These are phyloP conservation scores for Momotus momota DNA, from an alignment of 2,797 vertebrate species.

Conservation along the genomic window DNA sequence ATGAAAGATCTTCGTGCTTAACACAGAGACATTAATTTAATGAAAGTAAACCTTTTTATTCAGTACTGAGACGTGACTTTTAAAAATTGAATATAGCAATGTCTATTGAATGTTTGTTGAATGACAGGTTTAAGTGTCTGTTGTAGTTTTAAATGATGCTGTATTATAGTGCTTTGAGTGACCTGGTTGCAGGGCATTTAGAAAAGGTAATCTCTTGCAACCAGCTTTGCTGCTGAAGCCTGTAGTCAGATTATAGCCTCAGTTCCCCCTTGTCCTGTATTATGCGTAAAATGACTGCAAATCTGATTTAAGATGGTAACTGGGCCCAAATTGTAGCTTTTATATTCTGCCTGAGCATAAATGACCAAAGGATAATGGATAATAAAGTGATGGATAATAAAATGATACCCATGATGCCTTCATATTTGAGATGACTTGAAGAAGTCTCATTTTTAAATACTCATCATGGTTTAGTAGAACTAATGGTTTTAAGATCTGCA, in stretches of 20 bases:
- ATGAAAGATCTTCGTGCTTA: not conserved
- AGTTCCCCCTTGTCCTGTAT: not conserved
- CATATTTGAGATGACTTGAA: not conserved
- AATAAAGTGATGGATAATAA: slow-evolving; percentile 3
- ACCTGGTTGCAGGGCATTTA: slow-evolving; percentile 31
- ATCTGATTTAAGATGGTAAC: slow-evolving; percentile 36
- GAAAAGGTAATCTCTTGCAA: slow-evolving; percentile 51
- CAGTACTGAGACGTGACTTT: not conserved
- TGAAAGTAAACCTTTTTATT: not conserved
- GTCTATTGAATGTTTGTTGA: not conserved
- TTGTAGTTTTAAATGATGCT: not conserved
- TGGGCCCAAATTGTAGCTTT: slow-evolving; percentile 15
- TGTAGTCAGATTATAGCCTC: slow-evolving; percentile 15
- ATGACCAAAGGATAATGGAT: not conserved
- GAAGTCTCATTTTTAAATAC: not conserved
- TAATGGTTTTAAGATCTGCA: not conserved
- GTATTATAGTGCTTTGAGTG: not conserved
- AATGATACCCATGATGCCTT: not conserved
- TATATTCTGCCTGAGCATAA: not conserved
- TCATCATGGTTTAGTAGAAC: not conserved
- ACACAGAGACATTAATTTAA: not conserved
- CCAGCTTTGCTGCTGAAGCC: slow-evolving; percentile 31
- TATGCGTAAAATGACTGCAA: not conserved
- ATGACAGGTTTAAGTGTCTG: not conserved
- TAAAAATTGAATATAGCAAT: not conserved